Evolutionary conservation across 2,888 invertebrate species (phyloP).

Genomic region (Luperina nickerlii): DNA sequence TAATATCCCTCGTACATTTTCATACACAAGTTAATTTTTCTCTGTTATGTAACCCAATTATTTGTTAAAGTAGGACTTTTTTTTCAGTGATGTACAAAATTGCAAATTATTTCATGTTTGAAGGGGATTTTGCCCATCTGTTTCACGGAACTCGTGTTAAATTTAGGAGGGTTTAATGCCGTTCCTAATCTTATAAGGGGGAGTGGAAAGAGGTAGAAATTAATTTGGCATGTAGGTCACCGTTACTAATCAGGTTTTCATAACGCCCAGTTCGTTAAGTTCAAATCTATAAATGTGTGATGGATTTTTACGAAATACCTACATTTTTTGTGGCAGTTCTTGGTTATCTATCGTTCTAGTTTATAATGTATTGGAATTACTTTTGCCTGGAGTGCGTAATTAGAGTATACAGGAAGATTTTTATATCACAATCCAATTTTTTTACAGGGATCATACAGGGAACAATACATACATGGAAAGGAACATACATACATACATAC

Average conservation of each 20-base stretch:
- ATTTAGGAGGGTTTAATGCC: slow-evolving; percentile 43
- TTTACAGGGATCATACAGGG: no score
- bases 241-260: background rate
- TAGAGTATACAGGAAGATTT: no score
- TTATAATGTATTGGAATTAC: background rate
- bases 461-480: no score
- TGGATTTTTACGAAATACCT: background rate
- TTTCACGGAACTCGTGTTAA: slow-evolving; percentile 26
- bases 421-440: no score
- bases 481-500: no score
- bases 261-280: background rate
- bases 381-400: background rate
- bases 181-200: slow-evolving; percentile 30
- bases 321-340: background rate
- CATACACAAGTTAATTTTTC: slow-evolving; percentile 44
- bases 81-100: slow-evolving; percentile 43
- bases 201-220: slow-evolving; percentile 17
- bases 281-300: background rate
- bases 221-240: slow-evolving; percentile 28
- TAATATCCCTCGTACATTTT: slow-evolving; percentile 27
- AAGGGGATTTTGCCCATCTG: slow-evolving; percentile 38
- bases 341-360: no score
- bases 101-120: slow-evolving; percentile 42
- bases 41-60: slow-evolving; percentile 59
- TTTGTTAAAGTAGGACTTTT: slow-evolving; percentile 60